phyloP scores from a whole-genome alignment of 2,113 vertebrate species.

The Nerophis lumbriciformis region DNA sequence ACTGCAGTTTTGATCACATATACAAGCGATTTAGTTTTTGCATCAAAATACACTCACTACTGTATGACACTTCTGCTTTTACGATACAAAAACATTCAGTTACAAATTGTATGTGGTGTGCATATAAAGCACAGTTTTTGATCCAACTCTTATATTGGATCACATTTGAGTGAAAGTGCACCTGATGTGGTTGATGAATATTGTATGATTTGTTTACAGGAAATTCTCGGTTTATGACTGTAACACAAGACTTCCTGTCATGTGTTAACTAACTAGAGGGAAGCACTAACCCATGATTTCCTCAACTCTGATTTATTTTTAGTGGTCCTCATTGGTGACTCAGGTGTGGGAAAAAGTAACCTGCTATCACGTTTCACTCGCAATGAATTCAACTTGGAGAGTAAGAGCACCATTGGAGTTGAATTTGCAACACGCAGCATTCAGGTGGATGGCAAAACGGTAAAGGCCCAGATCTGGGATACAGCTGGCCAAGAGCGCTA shows the following conservation, averaged over 20 bases:
- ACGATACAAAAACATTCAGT: no score
- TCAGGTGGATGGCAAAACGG: constrained; percentile 81
- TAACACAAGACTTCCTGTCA: no score
- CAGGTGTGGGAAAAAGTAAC: constrained; percentile 70
- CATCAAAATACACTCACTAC: background rate
- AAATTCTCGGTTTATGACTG: no score
- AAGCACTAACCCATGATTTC: background rate
- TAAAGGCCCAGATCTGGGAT: constrained; percentile 96
- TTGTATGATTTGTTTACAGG: no score
- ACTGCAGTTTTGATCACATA: background rate
- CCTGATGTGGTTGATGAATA: no score
- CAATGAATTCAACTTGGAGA: constrained; percentile 74
- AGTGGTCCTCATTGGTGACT: constrained; percentile 89
- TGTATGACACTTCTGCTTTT: no score
- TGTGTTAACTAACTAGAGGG: background rate
- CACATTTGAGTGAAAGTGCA: background rate
- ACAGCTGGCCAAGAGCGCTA: constrained; percentile 91
- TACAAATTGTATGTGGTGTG: no score
- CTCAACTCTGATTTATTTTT: background rate
- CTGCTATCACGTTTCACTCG: constrained; percentile 70
- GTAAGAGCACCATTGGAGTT: constrained; percentile 71
- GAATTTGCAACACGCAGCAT: constrained; percentile 73
- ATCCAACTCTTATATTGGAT: background rate
- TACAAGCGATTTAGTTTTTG: background rate
- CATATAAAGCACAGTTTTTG: background rate